phyloP scores from a whole-genome alignment of 2,113 vertebrate species.

The Orcinus orca region DNA sequence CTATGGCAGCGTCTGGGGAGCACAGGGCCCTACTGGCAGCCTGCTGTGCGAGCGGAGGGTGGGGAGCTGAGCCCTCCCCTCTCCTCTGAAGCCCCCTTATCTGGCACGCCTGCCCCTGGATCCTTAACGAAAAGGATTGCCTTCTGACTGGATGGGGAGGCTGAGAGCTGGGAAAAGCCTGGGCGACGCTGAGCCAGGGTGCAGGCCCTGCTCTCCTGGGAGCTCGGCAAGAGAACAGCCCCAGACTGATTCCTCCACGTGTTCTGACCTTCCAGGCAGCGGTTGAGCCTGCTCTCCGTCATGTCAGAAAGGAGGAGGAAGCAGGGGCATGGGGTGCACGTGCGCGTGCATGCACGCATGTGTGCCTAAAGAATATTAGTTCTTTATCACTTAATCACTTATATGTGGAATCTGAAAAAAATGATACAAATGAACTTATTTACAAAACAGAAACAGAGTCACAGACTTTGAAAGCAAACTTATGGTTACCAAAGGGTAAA shows the following conservation, averaged over 20 bases:
- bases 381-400: not conserved
- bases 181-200: not conserved
- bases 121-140: not conserved
- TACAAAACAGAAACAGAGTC: not conserved
- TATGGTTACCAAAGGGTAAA: not conserved
- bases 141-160: not conserved
- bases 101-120: not conserved
- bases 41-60: too few species aligned
- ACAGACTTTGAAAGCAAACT: not conserved
- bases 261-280: not conserved
- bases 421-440: not conserved
- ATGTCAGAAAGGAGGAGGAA: not conserved
- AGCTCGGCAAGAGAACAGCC: not conserved
- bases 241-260: not conserved
- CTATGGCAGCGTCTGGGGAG: not conserved
- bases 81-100: too few species aligned
- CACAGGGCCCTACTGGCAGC: fast-evolving
- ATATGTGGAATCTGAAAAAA: not conserved
- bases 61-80: fast-evolving
- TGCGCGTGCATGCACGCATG: not conserved
- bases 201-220: not conserved
- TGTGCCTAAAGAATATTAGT: not conserved
- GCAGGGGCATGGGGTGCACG: not conserved
- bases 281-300: not conserved
- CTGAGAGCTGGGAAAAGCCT: not conserved